Percentiles rank a stretch among this genome's conserved stretches.
Conservation (phyloP, 2,888 invertebrate genomes). For the Clepsis dumicolana region DNA sequence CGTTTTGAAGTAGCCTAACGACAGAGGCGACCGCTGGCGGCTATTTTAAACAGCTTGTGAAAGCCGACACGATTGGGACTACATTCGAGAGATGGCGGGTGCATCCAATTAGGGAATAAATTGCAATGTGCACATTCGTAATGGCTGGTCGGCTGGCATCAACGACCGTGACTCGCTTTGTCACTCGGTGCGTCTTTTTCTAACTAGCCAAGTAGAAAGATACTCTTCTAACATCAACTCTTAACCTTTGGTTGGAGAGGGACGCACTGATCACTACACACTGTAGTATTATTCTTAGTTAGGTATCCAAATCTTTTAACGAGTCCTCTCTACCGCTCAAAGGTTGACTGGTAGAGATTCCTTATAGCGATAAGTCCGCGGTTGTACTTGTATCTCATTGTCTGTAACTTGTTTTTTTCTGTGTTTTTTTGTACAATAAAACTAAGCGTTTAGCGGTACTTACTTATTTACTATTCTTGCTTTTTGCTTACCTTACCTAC, state of each 20-base stretch:
- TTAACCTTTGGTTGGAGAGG: not conserved
- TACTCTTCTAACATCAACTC: no score
- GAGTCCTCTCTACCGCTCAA: no score
- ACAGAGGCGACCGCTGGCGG: slow-evolving; percentile 60
- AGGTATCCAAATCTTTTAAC: no score
- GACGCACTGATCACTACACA: not conserved
- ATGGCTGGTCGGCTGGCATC: not conserved
- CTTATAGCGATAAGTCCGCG: no score
- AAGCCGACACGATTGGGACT: slow-evolving; percentile 51
- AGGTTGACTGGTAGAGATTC: no score
- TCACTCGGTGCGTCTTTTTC: not conserved
- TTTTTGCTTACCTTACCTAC: no score
- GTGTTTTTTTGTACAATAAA: no score
- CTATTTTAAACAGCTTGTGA: slow-evolving; percentile 58
- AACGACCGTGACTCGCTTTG: not conserved
- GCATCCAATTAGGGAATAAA: slow-evolving; percentile 46
- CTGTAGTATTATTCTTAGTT: no score
- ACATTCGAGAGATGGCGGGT: slow-evolving; percentile 65
- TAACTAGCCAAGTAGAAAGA: not conserved
- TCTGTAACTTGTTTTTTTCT: no score
- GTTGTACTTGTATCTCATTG: no score
- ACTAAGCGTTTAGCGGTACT: no score
- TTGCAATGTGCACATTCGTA: not conserved
- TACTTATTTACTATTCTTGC: no score
- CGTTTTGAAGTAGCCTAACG: slow-evolving; percentile 49